Evolutionary conservation across 2,888 invertebrate genomes (phyloP), one percentile per base, ranked within the genome.

Genomic region (Andrena camellia): DNA sequence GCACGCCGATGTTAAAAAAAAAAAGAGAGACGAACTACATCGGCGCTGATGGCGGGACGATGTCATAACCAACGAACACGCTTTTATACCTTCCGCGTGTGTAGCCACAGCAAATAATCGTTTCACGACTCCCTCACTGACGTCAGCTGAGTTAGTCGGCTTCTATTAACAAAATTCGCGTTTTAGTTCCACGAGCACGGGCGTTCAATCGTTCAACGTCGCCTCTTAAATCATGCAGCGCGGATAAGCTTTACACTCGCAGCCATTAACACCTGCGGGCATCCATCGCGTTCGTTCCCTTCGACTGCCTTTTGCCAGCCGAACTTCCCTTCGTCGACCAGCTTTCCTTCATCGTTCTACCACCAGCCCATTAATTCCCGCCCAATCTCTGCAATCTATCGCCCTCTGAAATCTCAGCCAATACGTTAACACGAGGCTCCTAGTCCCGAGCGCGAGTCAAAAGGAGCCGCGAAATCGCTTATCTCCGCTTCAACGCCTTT

Each of bases 51-150:
- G 80, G 42, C 48, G 13, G 67, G 26, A 52, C 67, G 71, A 72
- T 82, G 72, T 86, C 64, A 71, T 69, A 73, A 82, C 84, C 77
- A 31, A 73, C 78, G 23, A 59, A 88, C 82, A 79, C 66, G 57
- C 23, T 78, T 78, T 78, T 76, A 73, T 72, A 60, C 54, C 66
- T 69, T 73, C 70, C 68, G 69, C 31, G 17, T 77, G 17, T 57
- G 17, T 29, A 20, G 33, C 0, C 29, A 8, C 13, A 33, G 73
- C 31, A 70, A 42, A 42, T 64, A 60, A 69, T 54, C 54, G 42
- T 42, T 60, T 74, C 48, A 42, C 60, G 59, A 50, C 50, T 33
- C n/a, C 6, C 6, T 57, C 42, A 1, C 8, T 17, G n/a, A 23
- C 17, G 63, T 2, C 13, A 48, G 13, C 23, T 26, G 33, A n/a